Conservation (phyloP, 2,113 vertebrate species). For the Nesoenas mayeri region DNA sequence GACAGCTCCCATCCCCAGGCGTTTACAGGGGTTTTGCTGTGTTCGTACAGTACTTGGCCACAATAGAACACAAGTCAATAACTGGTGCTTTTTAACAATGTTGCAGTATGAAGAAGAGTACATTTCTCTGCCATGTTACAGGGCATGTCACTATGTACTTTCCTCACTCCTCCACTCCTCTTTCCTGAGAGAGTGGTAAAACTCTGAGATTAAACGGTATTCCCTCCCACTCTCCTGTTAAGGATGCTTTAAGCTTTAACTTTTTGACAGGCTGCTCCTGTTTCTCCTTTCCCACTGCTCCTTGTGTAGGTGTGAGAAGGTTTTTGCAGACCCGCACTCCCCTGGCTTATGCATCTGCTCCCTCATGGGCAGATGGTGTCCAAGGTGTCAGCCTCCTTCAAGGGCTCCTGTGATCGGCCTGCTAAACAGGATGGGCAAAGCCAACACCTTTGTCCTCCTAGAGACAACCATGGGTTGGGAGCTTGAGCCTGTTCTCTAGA, state of each 20-base stretch:
- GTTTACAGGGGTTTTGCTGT: neutral
- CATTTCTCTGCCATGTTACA: neutral
- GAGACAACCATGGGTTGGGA: neutral
- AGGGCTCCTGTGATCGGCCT: neutral
- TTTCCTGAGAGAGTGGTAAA: neutral
- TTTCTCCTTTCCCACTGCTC: neutral
- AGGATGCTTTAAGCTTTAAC: neutral
- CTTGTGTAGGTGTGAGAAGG: neutral
- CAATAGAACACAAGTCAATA: neutral
- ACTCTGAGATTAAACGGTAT: neutral
- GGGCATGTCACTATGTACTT: constrained; percentile 4
- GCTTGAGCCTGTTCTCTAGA: rapidly evolving
- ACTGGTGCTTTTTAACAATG: neutral
- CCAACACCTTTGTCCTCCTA: neutral
- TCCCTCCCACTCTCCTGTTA: constrained; percentile 8
- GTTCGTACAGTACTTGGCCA: neutral
- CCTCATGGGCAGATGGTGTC: rapidly evolving
- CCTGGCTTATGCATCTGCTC: rapidly evolving
- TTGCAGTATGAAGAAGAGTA: neutral
- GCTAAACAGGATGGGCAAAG: neutral
- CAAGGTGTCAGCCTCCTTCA: neutral
- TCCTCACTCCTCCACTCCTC: constrained; percentile 3
- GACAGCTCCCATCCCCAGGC: neutral
- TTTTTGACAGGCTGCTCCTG: neutral
- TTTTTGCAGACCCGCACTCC: neutral